Evolutionary conservation across 2,113 vertebrate genomes (phyloP), one percentile per base, ranked within the genome.

Genomic region (Heloderma charlesbogerti): DNA sequence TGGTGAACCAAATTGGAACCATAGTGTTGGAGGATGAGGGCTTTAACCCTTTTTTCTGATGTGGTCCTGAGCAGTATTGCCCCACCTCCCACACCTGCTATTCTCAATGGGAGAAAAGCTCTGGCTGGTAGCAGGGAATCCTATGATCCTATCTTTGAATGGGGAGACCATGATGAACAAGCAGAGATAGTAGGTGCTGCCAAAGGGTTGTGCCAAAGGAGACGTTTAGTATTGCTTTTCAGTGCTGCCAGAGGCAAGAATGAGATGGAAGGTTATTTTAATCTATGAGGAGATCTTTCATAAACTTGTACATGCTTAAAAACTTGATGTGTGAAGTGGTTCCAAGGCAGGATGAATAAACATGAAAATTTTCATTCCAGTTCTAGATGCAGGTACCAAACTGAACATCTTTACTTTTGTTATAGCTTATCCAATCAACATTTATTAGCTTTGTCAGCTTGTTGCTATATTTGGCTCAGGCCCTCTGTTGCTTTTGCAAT

Each of bases 391-490:
- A 87, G 25, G 51, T 75, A 29, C 15, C 48, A 75, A 60, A n/a
- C 2, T 77, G 22, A 67, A 45, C 4, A 43, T 75, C n/a, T 78
- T 77, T 75, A 2, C 37, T 87, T 78, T 77, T 78, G 12, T 29
- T 8, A n/a, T 63, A 78, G 72, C 54, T 77, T 87, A 54, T 87
- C n/a, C 48, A 43, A 25, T 57, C 51, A 74, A 31, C 43, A 75
- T 87, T 40, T 34, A 40, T 87, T 63, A 63, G 54, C 72, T 43
- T 31, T 63, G 72, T 63, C 72, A 87, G 54, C 72, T 60, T 60
- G 22, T 18, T 60, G 72, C 86, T 87, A 43, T 87, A 77, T 87
- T 60, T 87, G 72, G 86, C 27, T 87, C 37, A 31, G 63, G 37
- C 37, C n/a, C 20, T 45, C 29, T 75, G 29, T 27, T 66, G 29